A percentile compares a stretch with the other conserved stretches of the same genome.
Conservation (phyloP, 2,797 vertebrate genomes). For the Pseudopleuronectes americanus region DNA sequence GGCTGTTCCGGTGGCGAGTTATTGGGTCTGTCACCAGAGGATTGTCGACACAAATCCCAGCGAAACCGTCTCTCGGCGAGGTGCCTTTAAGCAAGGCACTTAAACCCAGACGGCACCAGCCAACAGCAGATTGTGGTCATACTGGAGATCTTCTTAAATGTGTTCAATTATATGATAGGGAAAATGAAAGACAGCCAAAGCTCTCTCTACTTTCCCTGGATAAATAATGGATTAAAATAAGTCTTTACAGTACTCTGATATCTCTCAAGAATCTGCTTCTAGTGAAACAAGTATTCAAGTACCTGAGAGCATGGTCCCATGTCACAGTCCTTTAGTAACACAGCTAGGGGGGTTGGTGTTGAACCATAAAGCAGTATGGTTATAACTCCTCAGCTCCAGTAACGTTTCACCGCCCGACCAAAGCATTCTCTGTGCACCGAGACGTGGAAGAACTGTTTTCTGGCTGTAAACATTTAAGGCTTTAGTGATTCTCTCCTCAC, state of each 20-base stretch:
- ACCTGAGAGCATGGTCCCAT: slow-evolving; percentile 56
- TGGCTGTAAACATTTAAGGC: slow-evolving; percentile 67
- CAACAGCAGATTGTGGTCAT: background rate
- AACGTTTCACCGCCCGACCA: slow-evolving; percentile 1
- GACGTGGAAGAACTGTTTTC: background rate
- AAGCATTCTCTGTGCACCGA: background rate
- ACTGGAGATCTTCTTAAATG: slow-evolving; percentile 4
- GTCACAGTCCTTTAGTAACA: slow-evolving; percentile 36
- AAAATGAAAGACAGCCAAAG: background rate
- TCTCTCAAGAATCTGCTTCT: slow-evolving; percentile 41
- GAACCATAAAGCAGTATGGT: slow-evolving; percentile 20
- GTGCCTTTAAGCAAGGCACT: slow-evolving; percentile 17
- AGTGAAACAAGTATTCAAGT: slow-evolving; percentile 74
- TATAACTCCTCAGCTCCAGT: slow-evolving; percentile 21
- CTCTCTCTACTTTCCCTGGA: slow-evolving; percentile 9
- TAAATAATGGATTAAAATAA: slow-evolving; percentile 18
- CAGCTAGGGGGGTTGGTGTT: slow-evolving; percentile 20
- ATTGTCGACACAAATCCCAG: background rate
- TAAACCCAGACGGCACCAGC: background rate
- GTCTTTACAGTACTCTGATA: slow-evolving; percentile 79
- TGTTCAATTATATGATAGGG: background rate
- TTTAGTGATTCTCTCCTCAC: slow-evolving; percentile 54
- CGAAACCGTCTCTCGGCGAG: slow-evolving; percentile 9
- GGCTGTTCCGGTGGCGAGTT: background rate
- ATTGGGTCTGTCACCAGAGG: background rate